A percentile compares a stretch with the other conserved stretches of the same genome.
Evolutionary conservation across 1,140 invertebrate species (phyloP).

Genomic region (Diachasmimorpha longicaudata): DNA sequence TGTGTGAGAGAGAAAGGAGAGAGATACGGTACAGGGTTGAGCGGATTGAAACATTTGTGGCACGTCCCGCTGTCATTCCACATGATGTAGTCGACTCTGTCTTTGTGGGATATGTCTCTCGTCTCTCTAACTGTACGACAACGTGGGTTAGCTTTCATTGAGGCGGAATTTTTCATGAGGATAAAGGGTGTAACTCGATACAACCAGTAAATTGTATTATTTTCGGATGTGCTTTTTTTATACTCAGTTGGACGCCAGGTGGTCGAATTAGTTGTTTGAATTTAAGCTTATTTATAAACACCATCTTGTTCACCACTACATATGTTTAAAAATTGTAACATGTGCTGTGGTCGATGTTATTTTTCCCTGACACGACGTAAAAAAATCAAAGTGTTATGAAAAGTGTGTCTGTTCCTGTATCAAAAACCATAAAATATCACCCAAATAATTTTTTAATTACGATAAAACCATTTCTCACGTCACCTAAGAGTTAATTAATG

Average conservation of each 20-base stretch:
- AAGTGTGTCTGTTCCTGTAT: too few relatives aligned
- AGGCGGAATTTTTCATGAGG: background rate
- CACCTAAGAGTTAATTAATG: too few relatives aligned
- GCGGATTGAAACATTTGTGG: slow-evolving; percentile 29
- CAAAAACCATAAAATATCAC: background rate
- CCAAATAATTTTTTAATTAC: too few relatives aligned
- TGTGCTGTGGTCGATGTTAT: background rate
- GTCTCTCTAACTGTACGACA: background rate
- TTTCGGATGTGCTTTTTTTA: slow-evolving; percentile 18
- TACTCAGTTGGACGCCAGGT: slow-evolving; percentile 5
- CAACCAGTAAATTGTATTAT: slow-evolving; percentile 22
- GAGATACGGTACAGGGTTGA: background rate
- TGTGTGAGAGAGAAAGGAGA: background rate
- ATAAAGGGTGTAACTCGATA: slow-evolving; percentile 25
- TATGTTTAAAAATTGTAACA: background rate
- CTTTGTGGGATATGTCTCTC: slow-evolving; percentile 1
- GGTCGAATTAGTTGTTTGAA: slow-evolving; percentile 13
- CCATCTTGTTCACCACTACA: background rate
- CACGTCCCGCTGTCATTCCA: slow-evolving; percentile 25
- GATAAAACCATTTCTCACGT: too few relatives aligned
- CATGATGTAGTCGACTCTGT: slow-evolving; percentile 15
- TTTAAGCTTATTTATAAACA: background rate
- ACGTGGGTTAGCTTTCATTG: slow-evolving; percentile 11
- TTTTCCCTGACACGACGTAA: background rate
- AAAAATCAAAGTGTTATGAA: too few relatives aligned